These are phyloP conservation scores for Micoletzkya japonica DNA, from an alignment of 2,888 invertebrate species.

Conservation along the genomic window DNA sequence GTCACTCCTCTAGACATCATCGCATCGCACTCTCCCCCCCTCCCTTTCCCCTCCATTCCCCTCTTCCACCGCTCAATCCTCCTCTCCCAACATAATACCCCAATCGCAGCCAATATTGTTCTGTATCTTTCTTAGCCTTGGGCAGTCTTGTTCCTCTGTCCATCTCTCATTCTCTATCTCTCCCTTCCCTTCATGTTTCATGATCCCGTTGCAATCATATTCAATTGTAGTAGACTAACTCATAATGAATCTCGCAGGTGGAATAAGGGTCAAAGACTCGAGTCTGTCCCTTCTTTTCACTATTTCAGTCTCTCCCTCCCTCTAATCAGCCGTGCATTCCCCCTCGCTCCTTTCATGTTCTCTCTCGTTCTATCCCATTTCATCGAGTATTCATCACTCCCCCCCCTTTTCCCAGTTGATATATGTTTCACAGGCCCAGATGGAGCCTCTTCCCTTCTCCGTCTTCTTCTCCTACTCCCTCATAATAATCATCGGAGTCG, in stretches of 20 bases:
- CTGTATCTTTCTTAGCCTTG: background rate
- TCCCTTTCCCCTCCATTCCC: background rate
- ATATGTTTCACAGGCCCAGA: background rate
- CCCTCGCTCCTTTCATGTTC: conserved; percentile 27
- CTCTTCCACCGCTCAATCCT: background rate
- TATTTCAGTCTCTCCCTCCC: conserved; percentile 12
- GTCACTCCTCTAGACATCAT: conserved; percentile 1
- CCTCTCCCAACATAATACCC: background rate
- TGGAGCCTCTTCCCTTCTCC: background rate
- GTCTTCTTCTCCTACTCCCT: conserved; percentile 7
- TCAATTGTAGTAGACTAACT: too few relatives aligned
- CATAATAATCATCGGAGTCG: conserved; percentile 46
- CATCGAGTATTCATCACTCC: conserved; percentile 16
- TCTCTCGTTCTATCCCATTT: conserved; percentile 19
- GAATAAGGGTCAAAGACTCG: too few relatives aligned
- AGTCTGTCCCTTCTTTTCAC: conserved; percentile 14
- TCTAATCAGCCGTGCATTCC: conserved; percentile 32
- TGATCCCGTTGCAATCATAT: too few relatives aligned
- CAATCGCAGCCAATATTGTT: background rate
- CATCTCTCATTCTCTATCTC: background rate
- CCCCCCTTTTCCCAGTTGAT: background rate
- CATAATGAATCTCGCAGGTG: too few relatives aligned
- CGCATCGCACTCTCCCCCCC: background rate
- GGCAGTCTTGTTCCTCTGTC: background rate
- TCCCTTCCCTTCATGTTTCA: conserved; percentile 17